Conservation (phyloP, 2,113 vertebrate species). For the Dipodomys ordii region DNA sequence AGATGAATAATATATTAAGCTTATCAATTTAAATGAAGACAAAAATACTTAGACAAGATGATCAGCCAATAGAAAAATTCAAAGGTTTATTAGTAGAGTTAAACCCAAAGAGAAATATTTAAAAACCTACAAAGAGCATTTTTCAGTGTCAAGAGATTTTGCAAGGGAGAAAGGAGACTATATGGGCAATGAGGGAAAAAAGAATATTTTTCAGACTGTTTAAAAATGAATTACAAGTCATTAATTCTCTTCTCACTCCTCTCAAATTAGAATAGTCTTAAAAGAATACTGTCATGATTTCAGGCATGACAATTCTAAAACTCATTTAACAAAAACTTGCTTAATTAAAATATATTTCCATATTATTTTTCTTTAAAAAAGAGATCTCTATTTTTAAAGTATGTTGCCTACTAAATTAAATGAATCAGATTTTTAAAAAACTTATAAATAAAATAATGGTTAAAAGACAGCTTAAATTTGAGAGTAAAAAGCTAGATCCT, state of each 20-base stretch:
- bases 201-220: neutral
- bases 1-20: neutral
- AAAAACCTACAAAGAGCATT: constrained; percentile 19
- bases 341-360: constrained; percentile 44
- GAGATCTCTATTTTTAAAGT: neutral
- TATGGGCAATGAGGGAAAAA: neutral
- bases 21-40: constrained; percentile 32
- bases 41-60: neutral
- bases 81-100: constrained; percentile 29
- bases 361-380: constrained; percentile 28
- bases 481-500: no score
- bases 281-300: constrained; percentile 1
- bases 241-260: neutral
- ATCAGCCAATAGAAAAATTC: neutral
- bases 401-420: neutral
- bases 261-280: constrained; percentile 8
- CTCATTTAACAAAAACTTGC: neutral
- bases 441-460: neutral
- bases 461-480: neutral
- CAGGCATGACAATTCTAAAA: neutral
- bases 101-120: constrained; percentile 36
- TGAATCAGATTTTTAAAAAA: neutral
- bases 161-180: neutral
- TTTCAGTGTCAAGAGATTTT: constrained; percentile 2
- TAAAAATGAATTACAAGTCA: constrained; percentile 1